Base-by-base conservation (phyloP, 2,797 vertebrate species). In the Labroides dimidiatus region DNA sequence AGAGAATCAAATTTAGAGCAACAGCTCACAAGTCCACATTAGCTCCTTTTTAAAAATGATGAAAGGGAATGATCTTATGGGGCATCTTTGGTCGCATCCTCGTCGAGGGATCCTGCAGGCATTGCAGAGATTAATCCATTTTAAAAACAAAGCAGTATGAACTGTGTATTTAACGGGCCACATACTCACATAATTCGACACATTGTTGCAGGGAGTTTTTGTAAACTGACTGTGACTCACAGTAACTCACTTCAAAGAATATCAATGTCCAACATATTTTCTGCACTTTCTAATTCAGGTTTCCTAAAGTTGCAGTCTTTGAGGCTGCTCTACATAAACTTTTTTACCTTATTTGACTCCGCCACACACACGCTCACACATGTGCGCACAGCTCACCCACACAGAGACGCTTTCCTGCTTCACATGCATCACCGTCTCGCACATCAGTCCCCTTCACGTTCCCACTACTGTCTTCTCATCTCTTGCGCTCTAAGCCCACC, bases 1-100 rank as follows among this genome's bases (percentile, higher is more conserved):
- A 69, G 71, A 71, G 54, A 58, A 75, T 75, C 1, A 50, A 81
- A 59, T 84, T 71, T 66, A 73, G 77, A 84, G 71, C 53, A 77
- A 53, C 61, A 41, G 56, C 68, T 74, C 21, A 67, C 70, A 10
- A 33, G 52, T 76, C 36, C 0, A 19, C 19, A 64, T 77, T 80
- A 64, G 41, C 47, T 37, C 74, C 2, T 72, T 81, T 77, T 68
- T 47, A 65, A 58, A 44, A 52, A 67, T 12, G 36, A 75, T 79
- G 47, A 81, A 82, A 77, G 20, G 41, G 63, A 71, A 75, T 73
- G 21, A 74, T 63, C 21, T 55, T 36, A 49, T 36, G 54, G 39
- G 54, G 56, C 24, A 3, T 72, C 63, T 66, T 49, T 69, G 58
- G 33, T 36, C 45, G 14, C 21, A 54, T 75, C 68, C 36, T 61